Evolutionary conservation across 2,888 invertebrate genomes (phyloP), one percentile per base, ranked within the genome.

Genomic region (Orthosia cruda): DNA sequence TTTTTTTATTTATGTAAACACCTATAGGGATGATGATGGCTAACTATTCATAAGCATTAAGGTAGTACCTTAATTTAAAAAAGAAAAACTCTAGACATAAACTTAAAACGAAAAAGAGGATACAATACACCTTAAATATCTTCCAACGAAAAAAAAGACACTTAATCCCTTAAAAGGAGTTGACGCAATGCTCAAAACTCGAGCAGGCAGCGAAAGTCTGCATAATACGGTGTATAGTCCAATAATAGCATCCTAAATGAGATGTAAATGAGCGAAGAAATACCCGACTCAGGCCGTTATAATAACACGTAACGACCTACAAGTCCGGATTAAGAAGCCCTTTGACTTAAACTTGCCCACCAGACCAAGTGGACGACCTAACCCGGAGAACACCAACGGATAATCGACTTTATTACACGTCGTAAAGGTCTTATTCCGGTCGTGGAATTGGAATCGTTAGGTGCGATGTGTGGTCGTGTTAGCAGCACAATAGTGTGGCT

Each of bases 231-330:
- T 91, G 89, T 90, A 88, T 90, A 90, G 89, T 93, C 94, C 94
- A 94, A 96, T 96, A 96, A 96, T 96, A 96, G 96, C 90, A 88
- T 90, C 93, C 93, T 92, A 96, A 97, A 97, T 96, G 96, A 96
- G 96, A 97, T 97, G 97, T 96, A 97, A 97, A 97, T 97, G 97
- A 97, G 96, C 95, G 92, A 93, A 96, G 96, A 94, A 95, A 95
- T 94, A 95, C 94, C 94, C 94, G 92, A 92, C 95, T 94, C 93
- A 91, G 92, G 89, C 92, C 94, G 96, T 97, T 97, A 97, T 97
- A 96, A 97, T 97, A 97, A 96, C 96, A 95, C 96, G 96, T 96
- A 96, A 96, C 97, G 95, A 96, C 96, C 96, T 96, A 96, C 96
- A 96, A 96, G 96, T 93, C 96, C 93, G 97, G 97, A 97, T 97